Evolutionary conservation across 2,113 vertebrate species (phyloP), one percentile per base, ranked within the genome.

Genomic region (Dromiciops gliroides): DNA sequence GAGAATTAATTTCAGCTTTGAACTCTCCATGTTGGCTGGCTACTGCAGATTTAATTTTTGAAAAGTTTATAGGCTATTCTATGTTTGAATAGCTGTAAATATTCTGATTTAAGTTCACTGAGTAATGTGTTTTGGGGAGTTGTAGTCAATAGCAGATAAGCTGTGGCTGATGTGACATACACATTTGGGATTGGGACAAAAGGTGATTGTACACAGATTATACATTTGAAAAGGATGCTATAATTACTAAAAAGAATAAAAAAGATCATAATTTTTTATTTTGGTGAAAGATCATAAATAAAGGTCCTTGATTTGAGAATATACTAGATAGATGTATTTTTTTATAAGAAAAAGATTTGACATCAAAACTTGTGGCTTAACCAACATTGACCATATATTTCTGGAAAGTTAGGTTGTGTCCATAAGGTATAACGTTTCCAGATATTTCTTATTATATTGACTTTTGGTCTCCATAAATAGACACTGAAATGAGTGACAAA

Each of bases 71-170:
- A 93, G 75, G 6, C 47, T 89, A 92, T 89, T 94, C 90, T 96
- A 92, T 95, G 91, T 95, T 92, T 97, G n/a, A 16, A 51, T 0
- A 0, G 51, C 23, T 95, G 19, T 83, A 96, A 94, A 53, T 95
- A 96, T 93, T 96, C 75, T 92, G 50, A 95, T 91, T 94, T 97
- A 97, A 94, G 95, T 56, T 95, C 88, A 92, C 50, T 96, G 53
- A 93, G 95, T 92, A 97, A 91, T 92, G 75, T 67, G 95, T 22
- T 89, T 44, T 93, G 91, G 94, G 96, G 93, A 95, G 51, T 26
- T 95, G 89, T 95, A 96, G 92, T 89, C 93, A 96, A 97, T 51
- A 96, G 97, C 92, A 97, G 90, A 95, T 97, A 92, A 96, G 75
- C 50, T 96, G 50, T 94, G 94, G 97, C 92, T 97, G 89, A 48